Conservation (phyloP, 2,797 vertebrate species). For the Chromis chromis region DNA sequence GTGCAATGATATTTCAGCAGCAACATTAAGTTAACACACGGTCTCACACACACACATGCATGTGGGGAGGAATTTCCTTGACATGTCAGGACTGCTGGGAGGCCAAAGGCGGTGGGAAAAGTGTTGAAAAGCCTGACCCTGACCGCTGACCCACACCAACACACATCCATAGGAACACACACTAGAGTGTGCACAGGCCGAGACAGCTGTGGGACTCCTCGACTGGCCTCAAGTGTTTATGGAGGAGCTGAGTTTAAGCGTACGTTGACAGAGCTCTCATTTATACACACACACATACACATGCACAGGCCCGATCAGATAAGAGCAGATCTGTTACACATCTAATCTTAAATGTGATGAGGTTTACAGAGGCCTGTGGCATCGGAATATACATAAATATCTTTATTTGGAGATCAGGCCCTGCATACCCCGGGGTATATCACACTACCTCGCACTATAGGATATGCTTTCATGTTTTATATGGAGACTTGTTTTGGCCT, state of each 20-base stretch:
- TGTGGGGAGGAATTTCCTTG: slow-evolving; percentile 14
- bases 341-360: slow-evolving; percentile 73
- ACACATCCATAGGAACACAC: slow-evolving; percentile 1
- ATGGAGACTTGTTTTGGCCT: slow-evolving; percentile 1
- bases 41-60: slow-evolving; percentile 6
- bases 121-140: slow-evolving; percentile 40
- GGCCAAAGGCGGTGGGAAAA: slow-evolving; percentile 7
- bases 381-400: slow-evolving; percentile 59
- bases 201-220: slow-evolving; percentile 65
- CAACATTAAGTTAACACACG: slow-evolving; percentile 35
- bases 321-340: slow-evolving; percentile 59
- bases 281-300: slow-evolving; percentile 43
- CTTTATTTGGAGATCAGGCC: slow-evolving; percentile 59
- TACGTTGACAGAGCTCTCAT: slow-evolving; percentile 68
- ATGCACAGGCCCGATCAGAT: slow-evolving; percentile 49
- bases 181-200: not conserved
- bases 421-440: slow-evolving; percentile 38
- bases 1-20: slow-evolving; percentile 44
- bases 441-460: slow-evolving; percentile 44
- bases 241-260: slow-evolving; percentile 49
- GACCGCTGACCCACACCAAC: slow-evolving; percentile 59
- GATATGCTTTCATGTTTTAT: slow-evolving; percentile 29
- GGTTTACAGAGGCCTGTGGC: slow-evolving; percentile 46
- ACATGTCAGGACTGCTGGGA: slow-evolving; percentile 13
- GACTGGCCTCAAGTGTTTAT: slow-evolving; percentile 67